These are phyloP conservation scores for Anniella stebbinsi DNA, from an alignment of 2,797 vertebrate genomes.

Conservation along the genomic window DNA sequence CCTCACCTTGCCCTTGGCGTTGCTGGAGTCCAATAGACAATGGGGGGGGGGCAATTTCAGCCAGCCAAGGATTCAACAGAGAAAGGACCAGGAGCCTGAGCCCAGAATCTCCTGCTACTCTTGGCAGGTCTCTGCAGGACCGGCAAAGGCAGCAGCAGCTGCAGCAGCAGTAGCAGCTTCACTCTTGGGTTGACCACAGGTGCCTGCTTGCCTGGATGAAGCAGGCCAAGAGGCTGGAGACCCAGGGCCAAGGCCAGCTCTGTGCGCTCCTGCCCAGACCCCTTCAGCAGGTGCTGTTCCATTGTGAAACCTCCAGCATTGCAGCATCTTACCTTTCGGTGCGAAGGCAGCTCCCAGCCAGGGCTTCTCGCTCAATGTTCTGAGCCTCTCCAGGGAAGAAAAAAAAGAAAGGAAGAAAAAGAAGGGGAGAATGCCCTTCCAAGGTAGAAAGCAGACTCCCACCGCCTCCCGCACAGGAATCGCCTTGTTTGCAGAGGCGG, in stretches of 20 bases:
- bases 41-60: neutral
- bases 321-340: constrained; percentile 1
- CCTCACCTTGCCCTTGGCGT: neutral
- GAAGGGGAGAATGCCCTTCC: neutral
- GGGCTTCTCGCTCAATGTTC: neutral
- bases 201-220: neutral
- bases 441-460: constrained; percentile 8
- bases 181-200: neutral
- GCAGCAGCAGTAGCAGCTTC: too few relatives aligned
- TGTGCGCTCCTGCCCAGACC: neutral
- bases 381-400: neutral
- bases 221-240: neutral
- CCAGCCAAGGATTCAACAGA: neutral
- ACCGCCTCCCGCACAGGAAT: constrained; percentile 39
- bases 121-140: neutral
- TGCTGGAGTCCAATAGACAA: neutral
- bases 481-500: constrained; percentile 48
- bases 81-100: neutral
- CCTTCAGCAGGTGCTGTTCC: neutral
- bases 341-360: neutral
- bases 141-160: neutral
- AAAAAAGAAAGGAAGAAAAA: too few relatives aligned
- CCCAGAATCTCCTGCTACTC: neutral
- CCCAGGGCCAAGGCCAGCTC: neutral
- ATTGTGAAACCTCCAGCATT: neutral